Conservation (phyloP, 1,140 invertebrate genomes). For the Drosophila tristis region DNA sequence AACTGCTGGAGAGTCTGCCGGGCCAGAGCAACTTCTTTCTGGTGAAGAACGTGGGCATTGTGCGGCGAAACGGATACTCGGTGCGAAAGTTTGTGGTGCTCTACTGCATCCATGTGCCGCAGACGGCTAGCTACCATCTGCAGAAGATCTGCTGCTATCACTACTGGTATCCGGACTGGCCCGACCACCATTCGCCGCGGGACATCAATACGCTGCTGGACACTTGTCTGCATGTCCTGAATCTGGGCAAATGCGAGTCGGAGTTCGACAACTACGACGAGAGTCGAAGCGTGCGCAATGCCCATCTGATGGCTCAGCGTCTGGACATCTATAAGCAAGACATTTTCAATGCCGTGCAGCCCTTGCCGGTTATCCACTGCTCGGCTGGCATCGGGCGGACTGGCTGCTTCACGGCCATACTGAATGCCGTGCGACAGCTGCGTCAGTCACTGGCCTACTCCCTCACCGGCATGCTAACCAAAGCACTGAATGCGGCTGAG, state of each 20-base stretch:
- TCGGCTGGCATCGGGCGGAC: conserved; percentile 96
- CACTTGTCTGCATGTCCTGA: conserved; percentile 86
- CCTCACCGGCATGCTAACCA: conserved; percentile 68
- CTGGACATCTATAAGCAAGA: conserved; percentile 79
- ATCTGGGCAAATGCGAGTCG: conserved; percentile 77
- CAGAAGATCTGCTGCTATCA: conserved; percentile 85
- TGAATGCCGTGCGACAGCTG: conserved; percentile 93
- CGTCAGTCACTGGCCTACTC: conserved; percentile 77
- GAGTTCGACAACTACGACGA: conserved; percentile 78
- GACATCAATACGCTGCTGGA: conserved; percentile 87
- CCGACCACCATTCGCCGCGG: conserved; percentile 87
- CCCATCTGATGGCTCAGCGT: conserved; percentile 61
- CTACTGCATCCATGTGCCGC: conserved; percentile 71
- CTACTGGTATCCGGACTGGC: conserved; percentile 90
- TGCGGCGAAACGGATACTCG: conserved; percentile 87
- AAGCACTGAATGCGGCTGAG: conserved; percentile 31
- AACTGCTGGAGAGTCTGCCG: conserved; percentile 45
- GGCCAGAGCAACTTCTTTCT: conserved; percentile 85
- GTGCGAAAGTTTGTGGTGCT: conserved; percentile 86
- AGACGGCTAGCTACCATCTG: conserved; percentile 50
- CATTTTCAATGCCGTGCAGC: conserved; percentile 81
- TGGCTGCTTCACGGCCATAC: conserved; percentile 96
- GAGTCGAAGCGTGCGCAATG: conserved; percentile 36
- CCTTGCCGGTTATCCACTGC: conserved; percentile 96
- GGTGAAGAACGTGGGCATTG: conserved; percentile 86